phyloP scores from a whole-genome alignment of 2,113 vertebrate species.

The Recurvirostra avosetta region DNA sequence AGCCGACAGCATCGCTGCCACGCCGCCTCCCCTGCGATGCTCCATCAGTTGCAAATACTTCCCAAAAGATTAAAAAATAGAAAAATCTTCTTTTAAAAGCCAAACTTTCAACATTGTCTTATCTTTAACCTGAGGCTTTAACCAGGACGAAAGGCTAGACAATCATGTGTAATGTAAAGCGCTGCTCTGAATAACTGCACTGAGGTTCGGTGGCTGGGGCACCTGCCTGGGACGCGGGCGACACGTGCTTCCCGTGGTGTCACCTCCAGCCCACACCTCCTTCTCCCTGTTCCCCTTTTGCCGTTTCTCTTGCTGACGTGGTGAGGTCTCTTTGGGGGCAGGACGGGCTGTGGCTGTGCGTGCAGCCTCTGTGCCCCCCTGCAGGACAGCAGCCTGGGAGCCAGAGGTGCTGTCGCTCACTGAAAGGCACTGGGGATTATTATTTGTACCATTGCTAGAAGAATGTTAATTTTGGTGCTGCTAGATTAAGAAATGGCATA shows the following conservation, averaged over 20 bases:
- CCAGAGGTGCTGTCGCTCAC: neutral
- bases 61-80: neutral
- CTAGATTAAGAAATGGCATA: neutral
- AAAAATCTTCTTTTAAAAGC: neutral
- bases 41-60: neutral
- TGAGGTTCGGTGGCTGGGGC: neutral
- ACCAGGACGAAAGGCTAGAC: neutral
- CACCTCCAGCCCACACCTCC: neutral
- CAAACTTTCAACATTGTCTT: neutral
- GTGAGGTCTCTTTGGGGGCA: neutral
- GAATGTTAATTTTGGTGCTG: neutral
- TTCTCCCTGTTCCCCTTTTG: neutral
- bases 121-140: neutral
- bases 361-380: neutral
- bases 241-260: neutral
- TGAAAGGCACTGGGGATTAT: neutral
- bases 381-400: neutral
- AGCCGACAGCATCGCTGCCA: neutral
- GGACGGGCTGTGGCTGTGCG: neutral
- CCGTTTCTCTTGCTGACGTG: neutral
- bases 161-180: neutral
- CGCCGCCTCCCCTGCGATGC: neutral
- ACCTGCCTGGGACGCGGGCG: neutral
- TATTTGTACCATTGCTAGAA: neutral
- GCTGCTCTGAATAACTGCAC: neutral